These are phyloP conservation scores for Hyles lineata DNA, from an alignment of 2,888 invertebrate genomes.

Conservation along the genomic window DNA sequence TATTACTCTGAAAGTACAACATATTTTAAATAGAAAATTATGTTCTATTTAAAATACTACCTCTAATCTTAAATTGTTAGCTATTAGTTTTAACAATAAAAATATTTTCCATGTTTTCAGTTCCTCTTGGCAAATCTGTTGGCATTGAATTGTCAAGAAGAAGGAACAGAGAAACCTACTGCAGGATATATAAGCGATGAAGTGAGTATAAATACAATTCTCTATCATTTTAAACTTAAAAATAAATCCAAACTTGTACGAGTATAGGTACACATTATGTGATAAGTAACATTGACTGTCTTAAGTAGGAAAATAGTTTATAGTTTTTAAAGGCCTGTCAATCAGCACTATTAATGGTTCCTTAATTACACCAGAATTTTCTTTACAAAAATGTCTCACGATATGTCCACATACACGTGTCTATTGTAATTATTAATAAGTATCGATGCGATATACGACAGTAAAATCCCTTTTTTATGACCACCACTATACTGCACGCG, in stretches of 20 bases:
- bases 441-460: background rate
- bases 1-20: too few species aligned
- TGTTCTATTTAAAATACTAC: too few species aligned
- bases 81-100: too few species aligned
- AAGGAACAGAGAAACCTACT: slow-evolving; percentile 51
- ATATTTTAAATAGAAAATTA: too few species aligned
- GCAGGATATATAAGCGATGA: slow-evolving; percentile 48
- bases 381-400: background rate
- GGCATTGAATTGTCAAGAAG: slow-evolving; percentile 70
- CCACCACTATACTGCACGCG: slow-evolving; percentile 39
- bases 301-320: too few species aligned
- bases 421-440: slow-evolving; percentile 9
- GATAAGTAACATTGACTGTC: too few species aligned
- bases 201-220: slow-evolving; percentile 55
- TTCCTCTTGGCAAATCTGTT: slow-evolving; percentile 70
- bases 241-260: too few species aligned
- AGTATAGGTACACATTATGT: too few species aligned
- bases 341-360: background rate
- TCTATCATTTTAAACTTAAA: background rate
- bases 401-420: background rate
- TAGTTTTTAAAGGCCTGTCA: background rate
- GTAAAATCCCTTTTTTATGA: slow-evolving; percentile 9
- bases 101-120: slow-evolving; percentile 46
- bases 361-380: background rate
- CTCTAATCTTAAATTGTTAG: too few species aligned